Conservation (phyloP, 1,140 invertebrate species). For the Halictus rubicundus region DNA sequence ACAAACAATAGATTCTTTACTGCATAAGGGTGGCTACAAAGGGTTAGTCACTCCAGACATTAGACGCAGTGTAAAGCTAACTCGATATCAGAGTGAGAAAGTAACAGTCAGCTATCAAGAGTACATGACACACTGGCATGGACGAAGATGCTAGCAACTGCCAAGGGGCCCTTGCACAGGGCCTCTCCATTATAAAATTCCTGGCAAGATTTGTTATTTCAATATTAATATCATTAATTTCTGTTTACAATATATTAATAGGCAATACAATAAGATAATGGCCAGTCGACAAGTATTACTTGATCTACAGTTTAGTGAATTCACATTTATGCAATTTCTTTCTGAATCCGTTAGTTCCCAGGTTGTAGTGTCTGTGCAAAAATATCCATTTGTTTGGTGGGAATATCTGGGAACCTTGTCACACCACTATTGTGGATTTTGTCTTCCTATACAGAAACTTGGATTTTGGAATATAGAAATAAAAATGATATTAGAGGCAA, state of each 20-base stretch:
- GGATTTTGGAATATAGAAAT: conserved; percentile 58
- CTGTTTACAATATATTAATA: conserved; percentile 67
- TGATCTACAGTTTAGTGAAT: conserved; percentile 61
- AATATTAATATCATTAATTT: conserved; percentile 65
- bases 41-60: conserved; percentile 93
- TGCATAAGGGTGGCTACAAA: conserved; percentile 98
- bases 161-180: conserved; percentile 67
- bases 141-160: conserved; percentile 83
- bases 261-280: conserved; percentile 65
- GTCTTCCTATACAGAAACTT: conserved; percentile 59
- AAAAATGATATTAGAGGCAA: conserved; percentile 69
- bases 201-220: conserved; percentile 67
- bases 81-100: conserved; percentile 96
- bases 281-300: conserved; percentile 67
- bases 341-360: conserved; percentile 58
- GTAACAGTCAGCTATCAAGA: conserved; percentile 91
- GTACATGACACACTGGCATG: conserved; percentile 85
- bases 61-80: conserved; percentile 93
- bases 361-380: conserved; percentile 59
- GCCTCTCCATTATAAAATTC: conserved; percentile 58
- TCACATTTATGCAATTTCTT: conserved; percentile 62
- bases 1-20: conserved; percentile 98
- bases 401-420: conserved; percentile 51
- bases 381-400: conserved; percentile 63
- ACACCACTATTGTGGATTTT: conserved; percentile 46